These are phyloP conservation scores for Halcyon malimbica DNA, from an alignment of 2,113 vertebrate genomes.

Conservation along the genomic window DNA sequence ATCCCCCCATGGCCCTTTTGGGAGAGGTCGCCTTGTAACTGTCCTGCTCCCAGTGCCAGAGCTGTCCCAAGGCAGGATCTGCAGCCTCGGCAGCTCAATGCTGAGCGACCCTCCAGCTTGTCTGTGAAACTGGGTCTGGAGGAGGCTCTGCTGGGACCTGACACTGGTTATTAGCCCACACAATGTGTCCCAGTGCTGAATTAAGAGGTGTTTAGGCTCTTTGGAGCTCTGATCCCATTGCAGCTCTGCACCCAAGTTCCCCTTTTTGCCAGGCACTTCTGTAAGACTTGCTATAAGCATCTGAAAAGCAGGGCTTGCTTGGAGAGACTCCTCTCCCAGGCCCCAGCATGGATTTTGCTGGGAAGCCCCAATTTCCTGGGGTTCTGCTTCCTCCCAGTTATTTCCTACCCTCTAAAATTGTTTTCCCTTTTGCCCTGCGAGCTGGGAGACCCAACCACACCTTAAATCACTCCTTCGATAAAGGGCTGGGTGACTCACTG, in stretches of 20 bases:
- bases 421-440: neutral
- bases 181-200: fast-evolving
- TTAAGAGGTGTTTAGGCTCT: neutral
- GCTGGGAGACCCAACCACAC: slow-evolving; percentile 39
- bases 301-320: neutral
- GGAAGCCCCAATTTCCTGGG: neutral
- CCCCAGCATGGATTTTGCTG: neutral
- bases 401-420: neutral
- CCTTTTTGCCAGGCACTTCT: neutral
- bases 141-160: neutral
- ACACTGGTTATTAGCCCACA: fast-evolving
- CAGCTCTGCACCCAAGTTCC: neutral
- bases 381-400: neutral
- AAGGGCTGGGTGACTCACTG: neutral
- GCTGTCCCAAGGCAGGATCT: neutral
- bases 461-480: slow-evolving; percentile 42
- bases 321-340: neutral
- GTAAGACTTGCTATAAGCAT: neutral
- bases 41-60: neutral
- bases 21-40: neutral
- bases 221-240: neutral
- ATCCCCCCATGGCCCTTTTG: fast-evolving
- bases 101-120: neutral
- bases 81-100: fast-evolving
- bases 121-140: neutral